Conservation (phyloP, 2,888 invertebrate species). For the Acleris holmiana region DNA sequence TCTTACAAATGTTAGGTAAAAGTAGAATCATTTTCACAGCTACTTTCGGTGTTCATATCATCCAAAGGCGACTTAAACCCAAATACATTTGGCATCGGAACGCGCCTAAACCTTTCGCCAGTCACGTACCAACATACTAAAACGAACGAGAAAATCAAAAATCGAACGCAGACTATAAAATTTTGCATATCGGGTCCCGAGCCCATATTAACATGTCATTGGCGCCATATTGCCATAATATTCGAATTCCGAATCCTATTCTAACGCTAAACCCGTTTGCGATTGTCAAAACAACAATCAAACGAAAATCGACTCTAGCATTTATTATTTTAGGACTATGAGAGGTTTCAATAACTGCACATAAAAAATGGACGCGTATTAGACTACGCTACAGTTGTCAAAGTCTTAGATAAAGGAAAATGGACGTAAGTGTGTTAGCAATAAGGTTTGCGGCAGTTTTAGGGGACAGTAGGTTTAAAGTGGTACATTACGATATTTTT, state of each 20-base stretch:
- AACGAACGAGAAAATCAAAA: constrained; percentile 36
- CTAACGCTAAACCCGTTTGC: constrained; percentile 20
- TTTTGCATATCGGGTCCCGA: constrained; percentile 37
- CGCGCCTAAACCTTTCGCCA: constrained; percentile 6
- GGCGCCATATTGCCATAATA: constrained; percentile 38
- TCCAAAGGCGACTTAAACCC: not conserved
- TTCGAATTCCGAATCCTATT: constrained; percentile 36
- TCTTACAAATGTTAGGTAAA: too few species aligned
- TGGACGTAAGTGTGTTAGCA: constrained; percentile 1
- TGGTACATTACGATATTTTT: constrained; percentile 31
- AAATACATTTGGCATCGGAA: constrained; percentile 10
- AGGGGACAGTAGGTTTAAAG: not conserved
- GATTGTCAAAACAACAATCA: constrained; percentile 14
- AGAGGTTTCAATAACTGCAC: not conserved
- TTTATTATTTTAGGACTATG: constrained; percentile 1
- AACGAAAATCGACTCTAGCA: constrained; percentile 6
- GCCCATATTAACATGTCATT: constrained; percentile 38
- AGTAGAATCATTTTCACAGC: too few species aligned
- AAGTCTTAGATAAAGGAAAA: constrained; percentile 27
- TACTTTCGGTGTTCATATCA: not conserved
- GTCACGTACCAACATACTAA: constrained; percentile 34
- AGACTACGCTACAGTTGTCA: constrained; percentile 30
- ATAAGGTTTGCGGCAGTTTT: constrained; percentile 20
- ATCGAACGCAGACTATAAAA: constrained; percentile 36
- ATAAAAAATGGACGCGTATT: constrained; percentile 10